phyloP scores from a whole-genome alignment of 2,888 invertebrate genomes.

The Thereva nobilitata region DNA sequence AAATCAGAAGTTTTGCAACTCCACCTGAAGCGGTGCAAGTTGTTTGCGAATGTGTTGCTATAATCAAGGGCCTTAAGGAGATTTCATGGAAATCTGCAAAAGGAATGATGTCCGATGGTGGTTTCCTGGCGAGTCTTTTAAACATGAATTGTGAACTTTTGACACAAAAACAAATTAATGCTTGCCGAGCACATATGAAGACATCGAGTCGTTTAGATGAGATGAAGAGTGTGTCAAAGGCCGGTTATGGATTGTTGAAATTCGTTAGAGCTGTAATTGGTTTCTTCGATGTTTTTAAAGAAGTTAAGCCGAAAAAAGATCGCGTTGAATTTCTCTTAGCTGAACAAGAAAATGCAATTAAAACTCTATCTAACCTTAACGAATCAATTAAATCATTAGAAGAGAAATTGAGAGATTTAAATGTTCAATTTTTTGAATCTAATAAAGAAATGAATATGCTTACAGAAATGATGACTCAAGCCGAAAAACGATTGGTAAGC shows the following conservation, averaged over 20 bases:
- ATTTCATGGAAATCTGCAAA: constrained; percentile 90
- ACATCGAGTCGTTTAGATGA: constrained; percentile 73
- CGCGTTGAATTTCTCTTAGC: constrained; percentile 76
- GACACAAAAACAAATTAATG: constrained; percentile 71
- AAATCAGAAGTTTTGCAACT: constrained; percentile 89
- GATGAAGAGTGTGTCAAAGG: constrained; percentile 82
- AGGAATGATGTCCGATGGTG: constrained; percentile 90
- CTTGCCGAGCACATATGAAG: constrained; percentile 74
- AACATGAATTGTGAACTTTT: constrained; percentile 85
- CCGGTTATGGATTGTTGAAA: constrained; percentile 82
- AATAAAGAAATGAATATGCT: constrained; percentile 62
- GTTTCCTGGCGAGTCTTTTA: constrained; percentile 76
- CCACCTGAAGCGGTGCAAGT: constrained; percentile 89
- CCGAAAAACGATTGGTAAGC: constrained; percentile 57
- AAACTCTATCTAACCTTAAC: constrained; percentile 72
- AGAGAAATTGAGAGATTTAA: constrained; percentile 68
- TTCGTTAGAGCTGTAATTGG: constrained; percentile 85
- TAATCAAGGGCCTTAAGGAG: constrained; percentile 80
- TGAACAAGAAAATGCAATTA: constrained; percentile 67
- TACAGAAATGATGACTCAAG: constrained; percentile 56
- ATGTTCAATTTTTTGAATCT: constrained; percentile 76
- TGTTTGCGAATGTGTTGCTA: constrained; percentile 88
- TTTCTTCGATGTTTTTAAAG: constrained; percentile 86
- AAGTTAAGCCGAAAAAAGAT: constrained; percentile 84
- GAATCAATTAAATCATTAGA: constrained; percentile 75